phyloP scores from a whole-genome alignment of 2,113 vertebrate species.

The Patagioenas fasciata region DNA sequence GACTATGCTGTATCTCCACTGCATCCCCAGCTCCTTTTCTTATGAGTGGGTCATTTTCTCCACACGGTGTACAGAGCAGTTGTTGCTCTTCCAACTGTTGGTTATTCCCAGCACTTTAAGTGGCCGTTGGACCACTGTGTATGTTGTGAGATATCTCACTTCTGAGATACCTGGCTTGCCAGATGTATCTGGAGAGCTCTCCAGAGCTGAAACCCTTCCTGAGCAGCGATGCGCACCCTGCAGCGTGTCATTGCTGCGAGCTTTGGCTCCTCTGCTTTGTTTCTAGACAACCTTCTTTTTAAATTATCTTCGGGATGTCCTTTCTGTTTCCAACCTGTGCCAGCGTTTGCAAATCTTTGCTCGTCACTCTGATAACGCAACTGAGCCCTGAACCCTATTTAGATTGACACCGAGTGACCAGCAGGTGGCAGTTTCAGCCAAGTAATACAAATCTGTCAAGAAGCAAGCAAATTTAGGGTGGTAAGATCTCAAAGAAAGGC shows the following conservation, averaged over 20 bases:
- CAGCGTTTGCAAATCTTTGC: background rate
- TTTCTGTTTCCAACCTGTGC: background rate
- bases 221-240: accelerated
- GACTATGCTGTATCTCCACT: no score
- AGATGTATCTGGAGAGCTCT: no score
- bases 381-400: background rate
- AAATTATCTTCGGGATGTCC: background rate
- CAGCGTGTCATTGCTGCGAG: background rate
- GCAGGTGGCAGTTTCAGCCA: conserved; percentile 43
- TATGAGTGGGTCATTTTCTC: no score
- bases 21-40: no score
- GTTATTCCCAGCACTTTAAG: no score
- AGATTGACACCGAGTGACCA: background rate
- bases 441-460: accelerated
- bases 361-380: no score
- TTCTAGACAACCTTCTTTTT: background rate
- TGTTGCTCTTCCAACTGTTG: no score
- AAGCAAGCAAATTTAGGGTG: accelerated
- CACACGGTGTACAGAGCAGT: no score
- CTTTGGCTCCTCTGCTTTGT: background rate
- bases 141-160: no score
- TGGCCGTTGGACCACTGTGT: no score
- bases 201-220: background rate
- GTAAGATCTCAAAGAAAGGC: background rate
- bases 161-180: no score